Conservation (phyloP, 2,113 vertebrate species). For the Zootoca vivipara region DNA sequence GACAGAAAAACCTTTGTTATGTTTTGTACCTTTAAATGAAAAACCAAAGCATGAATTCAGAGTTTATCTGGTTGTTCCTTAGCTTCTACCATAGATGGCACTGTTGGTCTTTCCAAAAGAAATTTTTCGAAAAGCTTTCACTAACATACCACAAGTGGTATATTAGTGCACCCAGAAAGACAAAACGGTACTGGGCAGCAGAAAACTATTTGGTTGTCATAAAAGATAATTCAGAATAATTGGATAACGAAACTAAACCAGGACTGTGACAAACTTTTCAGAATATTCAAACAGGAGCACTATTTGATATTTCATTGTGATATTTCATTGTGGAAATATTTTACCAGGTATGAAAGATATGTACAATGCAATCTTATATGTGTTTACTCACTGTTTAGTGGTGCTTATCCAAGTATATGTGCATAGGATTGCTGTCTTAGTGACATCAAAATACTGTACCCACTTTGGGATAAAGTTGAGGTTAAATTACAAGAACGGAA, state of each 20-base stretch:
- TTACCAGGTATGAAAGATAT: neutral
- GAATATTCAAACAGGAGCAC: slow-evolving; percentile 46
- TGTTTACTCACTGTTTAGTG: neutral
- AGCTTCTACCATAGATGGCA: slow-evolving; percentile 75
- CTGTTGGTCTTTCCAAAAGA: slow-evolving; percentile 71
- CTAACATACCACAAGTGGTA: neutral
- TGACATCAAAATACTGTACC: neutral
- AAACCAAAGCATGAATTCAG: neutral
- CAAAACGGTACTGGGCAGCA: slow-evolving; percentile 38
- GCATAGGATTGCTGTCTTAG: neutral
- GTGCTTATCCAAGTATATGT: neutral
- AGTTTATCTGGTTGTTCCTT: slow-evolving; percentile 20
- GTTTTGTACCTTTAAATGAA: neutral
- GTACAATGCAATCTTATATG: neutral
- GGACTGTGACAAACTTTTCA: slow-evolving; percentile 58
- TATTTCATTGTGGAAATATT: too few relatives aligned
- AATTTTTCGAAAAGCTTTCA: neutral
- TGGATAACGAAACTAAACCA: slow-evolving; percentile 60
- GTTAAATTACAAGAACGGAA: neutral
- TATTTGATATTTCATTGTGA: neutral
- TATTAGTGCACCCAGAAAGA: slow-evolving; percentile 22
- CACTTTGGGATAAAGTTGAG: neutral
- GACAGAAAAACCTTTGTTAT: neutral
- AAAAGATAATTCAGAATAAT: slow-evolving; percentile 75
- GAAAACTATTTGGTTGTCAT: slow-evolving; percentile 61